A percentile compares a stretch with the other conserved stretches of the same genome.
Conservation (phyloP, 53 echinoderm and acorn worm species). For the Echinarachnius parma region DNA sequence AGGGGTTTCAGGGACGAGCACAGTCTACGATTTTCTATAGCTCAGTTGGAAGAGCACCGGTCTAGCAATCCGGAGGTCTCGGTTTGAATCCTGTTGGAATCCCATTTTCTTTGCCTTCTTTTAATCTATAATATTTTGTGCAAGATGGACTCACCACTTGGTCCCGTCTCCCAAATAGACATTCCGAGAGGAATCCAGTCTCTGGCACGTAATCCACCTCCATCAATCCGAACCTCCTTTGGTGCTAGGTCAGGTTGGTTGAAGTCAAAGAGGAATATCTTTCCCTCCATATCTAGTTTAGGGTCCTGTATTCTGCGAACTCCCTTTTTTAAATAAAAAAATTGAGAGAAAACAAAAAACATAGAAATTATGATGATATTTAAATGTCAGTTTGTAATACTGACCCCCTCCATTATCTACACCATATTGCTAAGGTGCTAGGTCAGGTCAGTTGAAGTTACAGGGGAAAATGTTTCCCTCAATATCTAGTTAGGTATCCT, state of each 20-base stretch:
- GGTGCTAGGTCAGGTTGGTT: conserved; percentile 61
- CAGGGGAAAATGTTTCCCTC: conserved; percentile 59
- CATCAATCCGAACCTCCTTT: conserved; percentile 49
- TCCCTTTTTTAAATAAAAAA: not conserved
- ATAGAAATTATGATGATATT: not conserved
- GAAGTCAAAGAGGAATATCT: conserved; percentile 80
- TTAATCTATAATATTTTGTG: not conserved
- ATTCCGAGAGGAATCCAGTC: conserved; percentile 60
- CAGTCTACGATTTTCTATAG: too few relatives aligned
- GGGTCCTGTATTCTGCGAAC: not conserved
- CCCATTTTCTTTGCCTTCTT: not conserved
- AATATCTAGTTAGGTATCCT: conserved; percentile 7
- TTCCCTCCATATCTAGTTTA: conserved; percentile 20
- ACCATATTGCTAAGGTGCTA: conserved; percentile 46
- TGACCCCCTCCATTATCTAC: conserved; percentile 21
- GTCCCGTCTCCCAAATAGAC: conserved; percentile 61
- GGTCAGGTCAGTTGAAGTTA: conserved; percentile 75
- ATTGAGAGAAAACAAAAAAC: not conserved
- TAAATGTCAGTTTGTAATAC: not conserved
- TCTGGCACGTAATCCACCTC: conserved; percentile 9
- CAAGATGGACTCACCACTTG: conserved; percentile 8
- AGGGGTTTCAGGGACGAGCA: too few relatives aligned
- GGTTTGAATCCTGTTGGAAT: not conserved
- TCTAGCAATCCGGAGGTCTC: not conserved
- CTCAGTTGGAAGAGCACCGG: too few relatives aligned